These are phyloP conservation scores for Acanthisitta chloris DNA, from an alignment of 2,113 vertebrate species.

Conservation along the genomic window DNA sequence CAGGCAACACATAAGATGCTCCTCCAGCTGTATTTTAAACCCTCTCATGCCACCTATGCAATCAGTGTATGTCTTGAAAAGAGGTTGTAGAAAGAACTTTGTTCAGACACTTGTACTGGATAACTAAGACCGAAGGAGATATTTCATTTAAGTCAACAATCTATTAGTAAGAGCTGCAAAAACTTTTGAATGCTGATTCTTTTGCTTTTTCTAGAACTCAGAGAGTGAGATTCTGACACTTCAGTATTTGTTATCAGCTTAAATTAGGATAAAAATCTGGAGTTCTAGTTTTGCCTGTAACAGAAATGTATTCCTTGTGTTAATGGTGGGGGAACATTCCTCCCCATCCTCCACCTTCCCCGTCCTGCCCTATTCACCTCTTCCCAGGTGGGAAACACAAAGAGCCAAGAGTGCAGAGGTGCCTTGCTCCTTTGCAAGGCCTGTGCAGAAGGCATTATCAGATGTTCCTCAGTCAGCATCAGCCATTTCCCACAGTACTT, in stretches of 20 bases:
- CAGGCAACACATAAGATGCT: neutral
- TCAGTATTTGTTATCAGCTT: neutral
- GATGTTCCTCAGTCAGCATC: neutral
- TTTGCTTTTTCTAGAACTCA: neutral
- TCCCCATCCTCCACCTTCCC: neutral
- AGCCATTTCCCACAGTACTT: conserved; percentile 7
- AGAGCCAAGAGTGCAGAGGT: neutral
- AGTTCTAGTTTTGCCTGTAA: neutral
- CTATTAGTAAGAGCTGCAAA: neutral
- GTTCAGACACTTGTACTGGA: neutral
- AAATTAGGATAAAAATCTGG: neutral
- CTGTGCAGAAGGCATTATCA: neutral
- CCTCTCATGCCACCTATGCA: neutral
- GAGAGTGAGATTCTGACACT: neutral
- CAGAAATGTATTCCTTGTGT: neutral
- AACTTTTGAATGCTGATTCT: neutral
- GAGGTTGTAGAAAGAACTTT: neutral
- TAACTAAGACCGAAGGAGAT: neutral
- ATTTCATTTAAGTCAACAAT: neutral
- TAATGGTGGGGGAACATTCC: neutral
- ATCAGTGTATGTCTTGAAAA: neutral
- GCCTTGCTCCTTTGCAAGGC: neutral
- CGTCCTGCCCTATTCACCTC: neutral
- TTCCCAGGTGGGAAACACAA: fast-evolving
- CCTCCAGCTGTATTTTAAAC: neutral